Evolutionary conservation across 2,888 invertebrate genomes (phyloP).

Genomic region (Lacanobia wlatinum): DNA sequence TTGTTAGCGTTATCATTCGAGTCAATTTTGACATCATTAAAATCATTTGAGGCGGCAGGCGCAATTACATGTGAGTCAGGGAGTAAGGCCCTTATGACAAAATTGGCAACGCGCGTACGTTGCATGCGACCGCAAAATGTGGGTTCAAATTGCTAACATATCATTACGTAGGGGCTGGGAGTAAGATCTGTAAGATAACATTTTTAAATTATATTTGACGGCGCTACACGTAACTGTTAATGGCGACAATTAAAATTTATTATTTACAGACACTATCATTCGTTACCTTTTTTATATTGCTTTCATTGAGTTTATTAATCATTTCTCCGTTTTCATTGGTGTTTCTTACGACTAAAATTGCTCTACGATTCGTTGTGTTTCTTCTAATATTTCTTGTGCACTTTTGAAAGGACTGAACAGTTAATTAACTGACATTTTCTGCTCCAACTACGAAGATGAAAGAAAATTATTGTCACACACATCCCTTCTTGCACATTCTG

Average conservation of each 20-base stretch:
- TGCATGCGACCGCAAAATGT: slow-evolving; percentile 61
- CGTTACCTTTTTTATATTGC: slow-evolving; percentile 16
- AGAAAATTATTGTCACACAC: neutral
- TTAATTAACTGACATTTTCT: neutral
- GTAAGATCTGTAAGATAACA: slow-evolving; percentile 59
- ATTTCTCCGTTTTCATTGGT: neutral
- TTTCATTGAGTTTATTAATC: neutral
- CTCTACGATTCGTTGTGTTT: neutral
- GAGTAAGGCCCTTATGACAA: slow-evolving; percentile 64
- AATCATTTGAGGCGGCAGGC: slow-evolving; percentile 73
- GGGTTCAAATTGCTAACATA: slow-evolving; percentile 67
- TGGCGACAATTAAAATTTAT: slow-evolving; percentile 45
- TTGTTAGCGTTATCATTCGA: slow-evolving; percentile 71
- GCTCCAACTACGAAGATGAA: slow-evolving; percentile 7
- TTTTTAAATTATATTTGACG: slow-evolving; percentile 59
- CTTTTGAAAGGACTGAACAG: neutral
- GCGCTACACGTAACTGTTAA: slow-evolving; percentile 53
- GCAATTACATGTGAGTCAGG: slow-evolving; percentile 70
- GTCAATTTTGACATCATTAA: slow-evolving; percentile 77
- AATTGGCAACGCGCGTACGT: slow-evolving; percentile 69
- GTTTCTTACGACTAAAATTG: neutral
- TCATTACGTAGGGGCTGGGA: slow-evolving; percentile 69
- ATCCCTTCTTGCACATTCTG: neutral
- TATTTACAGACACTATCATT: slow-evolving; percentile 22
- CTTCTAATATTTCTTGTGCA: neutral